Base-by-base conservation (phyloP, 2,888 invertebrate species). In the Callimorpha dominula region DNA sequence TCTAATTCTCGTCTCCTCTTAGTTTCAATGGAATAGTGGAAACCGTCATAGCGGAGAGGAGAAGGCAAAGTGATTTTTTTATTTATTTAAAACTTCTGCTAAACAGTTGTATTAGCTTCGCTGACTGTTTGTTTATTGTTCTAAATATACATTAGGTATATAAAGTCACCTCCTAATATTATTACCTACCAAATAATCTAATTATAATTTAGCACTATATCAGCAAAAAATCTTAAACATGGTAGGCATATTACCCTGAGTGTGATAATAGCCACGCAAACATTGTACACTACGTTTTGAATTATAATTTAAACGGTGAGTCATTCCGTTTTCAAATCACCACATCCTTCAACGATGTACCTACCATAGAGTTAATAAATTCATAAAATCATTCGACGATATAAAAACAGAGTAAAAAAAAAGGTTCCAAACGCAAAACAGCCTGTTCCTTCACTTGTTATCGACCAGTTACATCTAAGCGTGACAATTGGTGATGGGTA, bases 251-350 rank as follows among this genome's bases (percentile, higher is more conserved):
- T n/a, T 20, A 57, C 66, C n/a, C 12, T 14, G n/a, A 54, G 52
- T 54, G 42, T 52, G n/a, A 54, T n/a, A 50, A 52, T 67, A 42
- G 54, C 20, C 57, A 43, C 17, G 43, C 64, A 46, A 70, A 54
- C 52, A 42, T 49, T 31, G 49, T 15, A n/a, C n/a, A 70, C 40
- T 31, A 76, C 75, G 73, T 77, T 77, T 65, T 75, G 85, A 85
- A 85, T 85, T 84, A 75, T 80, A 81, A 84, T 81, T 66, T 60
- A 60, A 78, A 75, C 67, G 49, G 72, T 82, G 80, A 82, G 64
- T 80, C 85, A 82, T 20, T 40, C 52, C 65, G 11, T 64, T 69
- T 74, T 70, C 6, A 66, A 68, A 64, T 63, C 52, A 46, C 57
- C 50, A 31, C 49, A 70, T 76, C 84, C 80, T 82, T 72, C 74